Evolutionary conservation across 2,113 vertebrate species (phyloP).

Genomic region (Ramphastos sulfuratus): DNA sequence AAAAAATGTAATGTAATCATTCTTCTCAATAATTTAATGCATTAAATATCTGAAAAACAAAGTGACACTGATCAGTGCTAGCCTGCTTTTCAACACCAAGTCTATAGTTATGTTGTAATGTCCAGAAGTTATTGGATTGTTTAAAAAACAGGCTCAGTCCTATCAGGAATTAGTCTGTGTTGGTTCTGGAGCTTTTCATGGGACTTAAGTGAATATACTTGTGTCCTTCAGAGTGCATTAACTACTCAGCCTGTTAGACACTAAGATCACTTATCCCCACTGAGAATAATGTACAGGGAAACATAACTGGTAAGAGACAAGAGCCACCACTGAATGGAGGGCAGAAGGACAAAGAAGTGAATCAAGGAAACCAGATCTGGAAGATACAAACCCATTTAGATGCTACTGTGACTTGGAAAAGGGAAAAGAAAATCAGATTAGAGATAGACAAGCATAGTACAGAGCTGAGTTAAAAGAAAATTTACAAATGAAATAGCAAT

Average conservation of each 20-base stretch:
- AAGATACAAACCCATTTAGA: neutral
- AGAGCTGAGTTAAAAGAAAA: neutral
- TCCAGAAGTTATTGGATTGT: accelerated
- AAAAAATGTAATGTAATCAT: neutral
- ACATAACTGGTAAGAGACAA: neutral
- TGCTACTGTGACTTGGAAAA: neutral
- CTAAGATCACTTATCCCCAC: neutral
- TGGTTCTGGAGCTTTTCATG: neutral
- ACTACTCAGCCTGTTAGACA: neutral
- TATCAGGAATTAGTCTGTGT: neutral
- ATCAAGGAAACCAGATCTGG: neutral
- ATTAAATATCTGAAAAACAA: neutral
- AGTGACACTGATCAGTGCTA: neutral
- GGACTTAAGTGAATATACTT: neutral
- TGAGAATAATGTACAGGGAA: neutral
- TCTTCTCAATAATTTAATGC: neutral
- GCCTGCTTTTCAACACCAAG: neutral
- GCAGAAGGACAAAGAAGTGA: neutral
- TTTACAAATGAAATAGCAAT: neutral
- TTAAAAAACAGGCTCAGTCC: neutral
- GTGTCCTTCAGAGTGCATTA: neutral
- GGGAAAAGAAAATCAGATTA: neutral
- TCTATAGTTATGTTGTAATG: neutral
- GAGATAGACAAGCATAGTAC: neutral
- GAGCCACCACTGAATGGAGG: neutral